These are phyloP conservation scores for Syrphus vitripennis DNA, from an alignment of 2,888 invertebrate genomes.

Conservation along the genomic window DNA sequence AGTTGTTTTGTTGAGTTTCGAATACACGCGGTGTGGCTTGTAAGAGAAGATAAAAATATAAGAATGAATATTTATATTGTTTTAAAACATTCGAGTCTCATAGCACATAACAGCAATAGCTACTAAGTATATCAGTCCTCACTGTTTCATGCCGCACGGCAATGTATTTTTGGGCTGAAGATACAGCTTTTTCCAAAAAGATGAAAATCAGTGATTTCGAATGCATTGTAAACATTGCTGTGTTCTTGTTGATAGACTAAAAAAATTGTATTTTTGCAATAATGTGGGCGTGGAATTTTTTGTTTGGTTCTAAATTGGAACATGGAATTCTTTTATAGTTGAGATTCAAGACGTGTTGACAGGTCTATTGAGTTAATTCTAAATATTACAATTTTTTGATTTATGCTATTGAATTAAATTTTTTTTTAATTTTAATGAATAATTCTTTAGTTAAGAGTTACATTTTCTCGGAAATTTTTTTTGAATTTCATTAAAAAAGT, in stretches of 20 bases:
- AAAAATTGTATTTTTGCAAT: constrained; percentile 29
- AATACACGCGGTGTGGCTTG: constrained; percentile 45
- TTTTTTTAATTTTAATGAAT: background rate
- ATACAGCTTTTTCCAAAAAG: constrained; percentile 14
- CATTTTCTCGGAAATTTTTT: background rate
- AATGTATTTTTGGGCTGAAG: constrained; percentile 46
- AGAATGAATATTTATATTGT: constrained; percentile 4
- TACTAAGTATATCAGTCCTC: constrained; percentile 26
- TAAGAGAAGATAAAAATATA: constrained; percentile 39
- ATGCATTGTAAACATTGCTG: constrained; percentile 31
- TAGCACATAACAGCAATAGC: constrained; percentile 52
- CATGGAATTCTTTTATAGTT: background rate
- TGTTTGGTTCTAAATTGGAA: constrained; percentile 20
- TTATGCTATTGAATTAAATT: background rate
- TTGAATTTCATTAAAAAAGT: background rate
- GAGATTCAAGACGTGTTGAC: constrained; percentile 7
- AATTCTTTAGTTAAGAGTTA: background rate
- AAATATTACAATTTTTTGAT: background rate
- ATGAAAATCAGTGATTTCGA: constrained; percentile 30
- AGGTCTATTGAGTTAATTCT: constrained; percentile 22
- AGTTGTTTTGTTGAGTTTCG: constrained; percentile 58
- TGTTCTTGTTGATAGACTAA: constrained; percentile 2
- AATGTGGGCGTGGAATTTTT: constrained; percentile 32
- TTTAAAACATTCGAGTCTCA: constrained; percentile 13
- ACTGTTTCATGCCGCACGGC: constrained; percentile 12